These are phyloP conservation scores for Chironomus riparius DNA, from an alignment of 2,888 invertebrate genomes.

Conservation along the genomic window DNA sequence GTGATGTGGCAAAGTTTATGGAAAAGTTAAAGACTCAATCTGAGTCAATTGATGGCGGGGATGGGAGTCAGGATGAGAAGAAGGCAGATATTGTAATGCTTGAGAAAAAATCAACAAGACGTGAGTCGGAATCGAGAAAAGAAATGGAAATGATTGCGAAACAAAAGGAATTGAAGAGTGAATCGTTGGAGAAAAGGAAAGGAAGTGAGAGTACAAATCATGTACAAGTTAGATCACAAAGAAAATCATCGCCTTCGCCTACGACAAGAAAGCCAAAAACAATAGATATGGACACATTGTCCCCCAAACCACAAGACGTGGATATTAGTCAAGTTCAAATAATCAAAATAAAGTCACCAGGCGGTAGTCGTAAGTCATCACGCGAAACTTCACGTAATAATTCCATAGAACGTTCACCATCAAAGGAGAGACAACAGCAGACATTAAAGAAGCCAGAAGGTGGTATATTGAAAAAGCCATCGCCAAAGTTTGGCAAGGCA, in stretches of 20 bases:
- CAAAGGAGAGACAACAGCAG: constrained; percentile 9
- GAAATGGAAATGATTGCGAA: constrained; percentile 12
- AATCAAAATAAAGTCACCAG: constrained; percentile 45
- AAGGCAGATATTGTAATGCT: neutral
- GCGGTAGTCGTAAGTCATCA: constrained; percentile 45
- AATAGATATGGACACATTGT: constrained; percentile 31
- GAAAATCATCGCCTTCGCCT: constrained; percentile 18
- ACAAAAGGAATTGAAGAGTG: constrained; percentile 23
- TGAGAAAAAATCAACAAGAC: neutral
- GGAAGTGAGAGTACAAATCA: neutral
- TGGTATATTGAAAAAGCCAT: constrained; percentile 39
- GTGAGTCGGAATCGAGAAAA: constrained; percentile 19
- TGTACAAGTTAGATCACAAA: constrained; percentile 4
- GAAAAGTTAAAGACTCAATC: constrained; percentile 35
- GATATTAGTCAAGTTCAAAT: constrained; percentile 42
- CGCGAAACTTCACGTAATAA: constrained; percentile 39
- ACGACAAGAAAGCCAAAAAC: constrained; percentile 19
- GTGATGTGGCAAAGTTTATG: constrained; percentile 42
- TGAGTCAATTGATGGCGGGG: constrained; percentile 16
- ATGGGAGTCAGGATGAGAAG: constrained; percentile 12
- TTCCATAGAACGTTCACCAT: constrained; percentile 12
- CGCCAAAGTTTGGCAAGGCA: constrained; percentile 28
- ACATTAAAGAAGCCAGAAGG: constrained; percentile 35
- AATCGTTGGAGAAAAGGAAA: neutral
- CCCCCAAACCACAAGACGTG: constrained; percentile 39